These are phyloP conservation scores for Isurus oxyrinchus DNA, from an alignment of 2,113 vertebrate genomes.

Conservation along the genomic window DNA sequence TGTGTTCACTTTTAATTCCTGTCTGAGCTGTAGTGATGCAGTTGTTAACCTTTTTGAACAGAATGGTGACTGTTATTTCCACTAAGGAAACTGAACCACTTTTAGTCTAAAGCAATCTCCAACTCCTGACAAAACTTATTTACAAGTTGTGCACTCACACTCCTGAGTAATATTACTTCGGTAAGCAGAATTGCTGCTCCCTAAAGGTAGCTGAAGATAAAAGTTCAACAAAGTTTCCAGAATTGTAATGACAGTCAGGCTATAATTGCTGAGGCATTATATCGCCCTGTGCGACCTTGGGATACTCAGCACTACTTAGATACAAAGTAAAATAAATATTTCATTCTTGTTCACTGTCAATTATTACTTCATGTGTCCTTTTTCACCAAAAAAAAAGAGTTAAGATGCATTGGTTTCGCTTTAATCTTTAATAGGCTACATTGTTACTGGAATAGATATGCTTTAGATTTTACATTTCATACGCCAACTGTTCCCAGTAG, in stretches of 20 bases:
- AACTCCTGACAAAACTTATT: background rate
- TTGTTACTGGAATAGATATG: background rate
- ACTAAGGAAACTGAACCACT: background rate
- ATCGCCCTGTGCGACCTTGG: background rate
- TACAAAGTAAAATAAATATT: background rate
- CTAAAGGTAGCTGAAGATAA: background rate
- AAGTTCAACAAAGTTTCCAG: background rate
- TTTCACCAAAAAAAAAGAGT: background rate
- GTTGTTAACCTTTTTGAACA: background rate
- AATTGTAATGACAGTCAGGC: background rate
- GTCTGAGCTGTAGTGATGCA: background rate
- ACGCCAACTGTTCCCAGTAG: background rate
- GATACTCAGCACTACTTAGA: background rate
- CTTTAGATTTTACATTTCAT: conserved; percentile 13
- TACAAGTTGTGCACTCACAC: background rate
- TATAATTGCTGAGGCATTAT: background rate
- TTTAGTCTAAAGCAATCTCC: background rate
- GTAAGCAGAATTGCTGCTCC: background rate
- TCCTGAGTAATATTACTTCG: background rate
- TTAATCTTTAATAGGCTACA: conserved; percentile 31
- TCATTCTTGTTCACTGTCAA: background rate
- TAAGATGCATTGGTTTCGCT: background rate
- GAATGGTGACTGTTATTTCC: background rate
- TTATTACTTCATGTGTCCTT: background rate
- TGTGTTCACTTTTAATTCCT: background rate